Evolutionary conservation across 2,888 invertebrate genomes (phyloP).

Genomic region (Orgyia antiqua): DNA sequence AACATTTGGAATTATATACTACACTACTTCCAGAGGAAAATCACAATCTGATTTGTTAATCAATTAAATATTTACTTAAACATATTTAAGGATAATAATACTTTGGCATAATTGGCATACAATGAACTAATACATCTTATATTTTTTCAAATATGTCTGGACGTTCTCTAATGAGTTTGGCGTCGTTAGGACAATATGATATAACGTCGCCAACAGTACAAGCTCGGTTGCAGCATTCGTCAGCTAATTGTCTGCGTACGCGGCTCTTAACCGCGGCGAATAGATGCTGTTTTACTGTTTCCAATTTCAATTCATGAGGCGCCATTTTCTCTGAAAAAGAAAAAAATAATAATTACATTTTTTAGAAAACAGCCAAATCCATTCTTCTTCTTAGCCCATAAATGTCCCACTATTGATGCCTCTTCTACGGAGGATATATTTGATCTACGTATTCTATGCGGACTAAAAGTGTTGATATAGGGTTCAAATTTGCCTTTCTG

Average conservation of each 20-base stretch:
- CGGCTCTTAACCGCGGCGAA: constrained; percentile 33
- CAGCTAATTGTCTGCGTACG: constrained; percentile 53
- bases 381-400: too few relatives aligned
- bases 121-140: background rate
- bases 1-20: too few relatives aligned
- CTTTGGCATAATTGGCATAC: background rate
- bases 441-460: background rate
- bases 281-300: constrained; percentile 33
- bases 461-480: background rate
- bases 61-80: background rate
- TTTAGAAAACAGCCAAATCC: too few relatives aligned
- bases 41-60: too few relatives aligned
- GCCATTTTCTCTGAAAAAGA: constrained; percentile 50
- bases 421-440: too few relatives aligned
- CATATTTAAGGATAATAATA: background rate
- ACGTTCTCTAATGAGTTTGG: constrained; percentile 45
- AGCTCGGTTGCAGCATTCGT: constrained; percentile 52
- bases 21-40: too few relatives aligned
- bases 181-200: constrained; percentile 53
- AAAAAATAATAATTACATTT: too few relatives aligned
- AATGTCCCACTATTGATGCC: too few relatives aligned
- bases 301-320: constrained; percentile 42
- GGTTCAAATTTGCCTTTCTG: too few relatives aligned
- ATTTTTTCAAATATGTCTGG: constrained; percentile 49
- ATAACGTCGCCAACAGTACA: constrained; percentile 58